Evolutionary conservation across 2,797 vertebrate genomes (phyloP).

Genomic region (Microctenopoma lineatum): DNA sequence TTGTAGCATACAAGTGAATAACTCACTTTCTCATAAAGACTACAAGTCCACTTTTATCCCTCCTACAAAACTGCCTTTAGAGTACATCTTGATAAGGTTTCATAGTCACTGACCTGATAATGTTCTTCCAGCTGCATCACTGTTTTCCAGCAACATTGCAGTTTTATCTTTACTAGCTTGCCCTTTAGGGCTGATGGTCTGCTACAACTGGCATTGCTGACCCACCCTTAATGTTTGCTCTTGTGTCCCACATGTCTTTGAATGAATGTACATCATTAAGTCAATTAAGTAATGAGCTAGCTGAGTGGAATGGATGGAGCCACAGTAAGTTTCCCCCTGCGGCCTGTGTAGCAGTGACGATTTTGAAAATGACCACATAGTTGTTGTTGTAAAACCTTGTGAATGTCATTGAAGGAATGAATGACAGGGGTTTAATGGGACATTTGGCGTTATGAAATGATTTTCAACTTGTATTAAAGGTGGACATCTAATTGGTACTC

Average conservation of each 20-base stretch:
- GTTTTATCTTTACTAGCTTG: slow-evolving; percentile 21
- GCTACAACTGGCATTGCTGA: slow-evolving; percentile 8
- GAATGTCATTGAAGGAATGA: slow-evolving; percentile 31
- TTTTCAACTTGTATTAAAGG: not conserved
- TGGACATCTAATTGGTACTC: slow-evolving; percentile 13
- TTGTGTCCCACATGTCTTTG: slow-evolving; percentile 46
- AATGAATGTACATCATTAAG: slow-evolving; percentile 66
- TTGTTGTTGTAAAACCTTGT: slow-evolving; percentile 47
- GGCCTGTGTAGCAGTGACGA: slow-evolving; percentile 38
- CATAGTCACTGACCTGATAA: slow-evolving; percentile 26
- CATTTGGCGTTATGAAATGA: slow-evolving; percentile 26
- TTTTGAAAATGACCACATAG: slow-evolving; percentile 41
- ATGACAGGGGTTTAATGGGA: slow-evolving; percentile 25
- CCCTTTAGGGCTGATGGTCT: slow-evolving; percentile 18
- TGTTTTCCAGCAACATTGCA: slow-evolving; percentile 25
- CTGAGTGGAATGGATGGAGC: slow-evolving; percentile 53
- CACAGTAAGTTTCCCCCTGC: slow-evolving; percentile 35
- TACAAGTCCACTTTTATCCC: slow-evolving; percentile 11
- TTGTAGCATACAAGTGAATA: slow-evolving; percentile 20
- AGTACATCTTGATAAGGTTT: slow-evolving; percentile 11
- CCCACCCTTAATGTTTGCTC: slow-evolving; percentile 35
- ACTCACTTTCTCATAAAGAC: slow-evolving; percentile 22
- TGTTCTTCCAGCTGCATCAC: slow-evolving; percentile 24
- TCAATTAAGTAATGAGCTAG: slow-evolving; percentile 69
- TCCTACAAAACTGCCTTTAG: slow-evolving; percentile 18